Conservation (phyloP, 2,797 vertebrate genomes). For the Sphaeramia orbicularis region DNA sequence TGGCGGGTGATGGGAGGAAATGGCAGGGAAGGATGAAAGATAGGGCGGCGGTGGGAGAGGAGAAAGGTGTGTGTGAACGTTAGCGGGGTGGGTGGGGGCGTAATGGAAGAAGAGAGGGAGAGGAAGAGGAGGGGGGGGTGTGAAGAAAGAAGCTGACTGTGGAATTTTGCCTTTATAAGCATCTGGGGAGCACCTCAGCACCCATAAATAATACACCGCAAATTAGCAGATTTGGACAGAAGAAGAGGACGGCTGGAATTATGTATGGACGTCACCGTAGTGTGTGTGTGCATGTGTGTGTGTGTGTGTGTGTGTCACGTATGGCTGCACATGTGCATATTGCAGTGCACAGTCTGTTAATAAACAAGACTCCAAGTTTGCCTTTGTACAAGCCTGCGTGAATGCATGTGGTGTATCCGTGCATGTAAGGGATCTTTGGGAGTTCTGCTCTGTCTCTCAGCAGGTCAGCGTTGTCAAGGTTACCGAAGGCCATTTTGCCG, state of each 20-base stretch:
- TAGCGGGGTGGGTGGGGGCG: slow-evolving; percentile 1
- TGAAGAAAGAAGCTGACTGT: slow-evolving; percentile 72
- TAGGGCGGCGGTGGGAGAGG: no score
- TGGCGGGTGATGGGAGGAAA: background rate
- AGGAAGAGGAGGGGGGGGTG: slow-evolving; percentile 12
- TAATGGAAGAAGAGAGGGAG: background rate
- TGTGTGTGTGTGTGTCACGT: slow-evolving; percentile 9
- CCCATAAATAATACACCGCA: slow-evolving; percentile 82
- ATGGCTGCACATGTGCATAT: background rate
- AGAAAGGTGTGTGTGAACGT: slow-evolving; percentile 12
- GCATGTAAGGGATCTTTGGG: slow-evolving; percentile 48
- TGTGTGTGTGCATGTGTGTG: no score
- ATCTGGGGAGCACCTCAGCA: slow-evolving; percentile 72
- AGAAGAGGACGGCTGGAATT: slow-evolving; percentile 41
- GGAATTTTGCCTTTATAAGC: slow-evolving; percentile 71
- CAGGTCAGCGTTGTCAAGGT: slow-evolving; percentile 84
- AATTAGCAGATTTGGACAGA: slow-evolving; percentile 84
- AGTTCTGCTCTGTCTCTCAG: slow-evolving; percentile 76
- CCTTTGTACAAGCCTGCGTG: no score
- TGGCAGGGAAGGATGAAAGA: slow-evolving; percentile 2
- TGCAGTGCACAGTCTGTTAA: no score
- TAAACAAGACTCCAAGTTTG: no score
- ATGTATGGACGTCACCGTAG: no score
- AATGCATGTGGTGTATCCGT: slow-evolving; percentile 25
- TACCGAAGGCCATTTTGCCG: slow-evolving; percentile 77